Percentiles rank a stretch among this genome's conserved stretches.
These are phyloP conservation scores for Cossypha caffra DNA, from an alignment of 2,797 vertebrate genomes.

Conservation along the genomic window DNA sequence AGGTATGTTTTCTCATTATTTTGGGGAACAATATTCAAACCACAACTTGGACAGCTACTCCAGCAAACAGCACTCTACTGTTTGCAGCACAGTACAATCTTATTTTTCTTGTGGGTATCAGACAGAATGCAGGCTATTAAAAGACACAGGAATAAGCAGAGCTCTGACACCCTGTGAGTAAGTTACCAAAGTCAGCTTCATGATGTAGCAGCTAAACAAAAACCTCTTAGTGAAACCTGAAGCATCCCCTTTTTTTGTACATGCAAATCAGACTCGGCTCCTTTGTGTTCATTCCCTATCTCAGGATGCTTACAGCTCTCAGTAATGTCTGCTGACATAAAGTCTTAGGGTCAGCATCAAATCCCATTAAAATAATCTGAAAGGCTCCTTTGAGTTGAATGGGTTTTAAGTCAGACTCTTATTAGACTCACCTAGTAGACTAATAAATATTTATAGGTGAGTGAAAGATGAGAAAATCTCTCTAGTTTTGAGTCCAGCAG, in stretches of 20 bases:
- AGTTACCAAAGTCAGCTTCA: not conserved
- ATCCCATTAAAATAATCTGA: constrained; percentile 43
- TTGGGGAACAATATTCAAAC: not conserved
- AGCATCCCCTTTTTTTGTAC: not conserved
- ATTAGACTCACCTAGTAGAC: not conserved
- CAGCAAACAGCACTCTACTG: not conserved
- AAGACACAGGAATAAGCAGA: not conserved
- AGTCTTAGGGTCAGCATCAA: constrained; percentile 17
- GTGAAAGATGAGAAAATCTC: constrained; percentile 7
- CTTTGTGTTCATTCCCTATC: not conserved
- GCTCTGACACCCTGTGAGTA: not conserved
- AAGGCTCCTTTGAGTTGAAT: not conserved
- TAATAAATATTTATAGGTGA: constrained; percentile 37
- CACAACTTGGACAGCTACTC: not conserved
- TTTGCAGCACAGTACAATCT: not conserved
- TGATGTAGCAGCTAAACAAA: constrained; percentile 13
- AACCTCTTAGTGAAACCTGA: not conserved
- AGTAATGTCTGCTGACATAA: not conserved
- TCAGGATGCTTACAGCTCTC: not conserved
- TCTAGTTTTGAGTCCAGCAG: not conserved
- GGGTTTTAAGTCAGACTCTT: constrained; percentile 1
- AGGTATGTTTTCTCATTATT: not conserved
- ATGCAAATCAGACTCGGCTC: not conserved
- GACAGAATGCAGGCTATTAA: not conserved
- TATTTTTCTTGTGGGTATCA: not conserved